Base-by-base conservation (phyloP, 2,113 vertebrate species). In the Tautogolabrus adspersus region DNA sequence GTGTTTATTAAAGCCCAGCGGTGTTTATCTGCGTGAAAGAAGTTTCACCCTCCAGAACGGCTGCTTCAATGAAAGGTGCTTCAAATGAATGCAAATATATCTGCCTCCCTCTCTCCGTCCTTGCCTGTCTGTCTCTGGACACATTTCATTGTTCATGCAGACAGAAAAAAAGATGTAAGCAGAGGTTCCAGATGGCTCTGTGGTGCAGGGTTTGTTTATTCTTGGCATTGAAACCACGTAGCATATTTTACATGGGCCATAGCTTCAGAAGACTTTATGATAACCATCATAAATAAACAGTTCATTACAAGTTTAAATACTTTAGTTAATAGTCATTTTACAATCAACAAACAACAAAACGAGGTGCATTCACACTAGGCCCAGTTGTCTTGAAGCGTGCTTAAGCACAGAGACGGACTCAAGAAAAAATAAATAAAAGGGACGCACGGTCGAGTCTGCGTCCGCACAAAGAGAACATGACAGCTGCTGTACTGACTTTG, bases 71-170 rank as follows among this genome's bases (percentile, higher is more conserved):
- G 30, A 84, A 86, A 87, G 71, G 81, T 85, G 81, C 78, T 75
- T 83, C 56, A 82, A 74, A 86, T 76, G 58, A 81, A 87, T 87
- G 85, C 86, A 81, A 84, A 92, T 83, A 22, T 66, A 44, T 44
- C 21, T 59, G n/a, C 21, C 71, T 37, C 49, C 75, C 68, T 60
- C 55, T 63, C 63, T 58, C 51, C 52, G 74, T 73, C 62, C 78
- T 51, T 66, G 57, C 66, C 62, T 72, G 42, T 81, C 76, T 75
- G 59, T 82, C 57, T 70, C 30, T 75, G 44, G 72, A 72, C 74
- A 84, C 75, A 78, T 80, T 76, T 46, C 4, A 49, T 49, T 77
- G 82, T 82, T 66, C 56, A 82, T 72, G 61, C 59, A 11, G 40
- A 11, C 1, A 3, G 40, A 66, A 66, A 37, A 57, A 51, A 51